Evolutionary conservation across 2,113 vertebrate species (phyloP), one percentile per base, ranked within the genome.

Genomic region (Ibidorhyncha struthersii): DNA sequence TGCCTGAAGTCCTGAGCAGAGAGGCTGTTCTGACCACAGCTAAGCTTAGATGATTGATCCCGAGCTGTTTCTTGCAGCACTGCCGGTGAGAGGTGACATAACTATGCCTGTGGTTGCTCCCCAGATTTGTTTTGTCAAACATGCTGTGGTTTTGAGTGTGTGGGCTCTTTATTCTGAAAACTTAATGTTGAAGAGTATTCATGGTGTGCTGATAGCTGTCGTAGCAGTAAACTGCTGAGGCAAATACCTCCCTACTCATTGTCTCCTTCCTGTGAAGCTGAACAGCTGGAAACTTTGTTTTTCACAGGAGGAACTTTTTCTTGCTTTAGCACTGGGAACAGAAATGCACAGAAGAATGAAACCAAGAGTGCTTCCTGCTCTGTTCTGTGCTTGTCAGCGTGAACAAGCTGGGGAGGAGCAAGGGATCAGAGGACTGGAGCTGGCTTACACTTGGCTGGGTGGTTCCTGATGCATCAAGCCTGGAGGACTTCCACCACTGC

Each of bases 401-500:
- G 25, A 91, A 55, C 21, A 40, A 36, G 50, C 43, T 52, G 38
- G 14, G 45, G 14, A 91, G 47, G 63, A 83, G 59, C 32, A n/a
- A 4, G 7, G 14, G 10, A 71, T 43, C 49, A 27, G 16, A 26
- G 11, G 8, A 9, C 5, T 93, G 56, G 50, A 45, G 13, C 25
- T 79, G 25, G 26, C 29, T 96, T 9, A 41, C 15, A 12, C 38
- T 74, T 67, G 67, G n/a, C 38, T 1, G 4, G 34, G 78, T 65
- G 27, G 77, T 65, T 96, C 16, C 40, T 93, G 93, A 87, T 56
- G 90, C 73, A 86, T 21, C 29, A 21, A 21, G 4, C 55, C 43
- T 92, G 61, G 34, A 94, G 73, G 32, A 72, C 61, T 96, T 93
- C 81, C 45, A 82, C 34, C 40, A 76, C 32, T 3, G 2, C 59